Evolutionary conservation across 2,888 invertebrate species (phyloP).

Genomic region (Drosophila multiciliata): DNA sequence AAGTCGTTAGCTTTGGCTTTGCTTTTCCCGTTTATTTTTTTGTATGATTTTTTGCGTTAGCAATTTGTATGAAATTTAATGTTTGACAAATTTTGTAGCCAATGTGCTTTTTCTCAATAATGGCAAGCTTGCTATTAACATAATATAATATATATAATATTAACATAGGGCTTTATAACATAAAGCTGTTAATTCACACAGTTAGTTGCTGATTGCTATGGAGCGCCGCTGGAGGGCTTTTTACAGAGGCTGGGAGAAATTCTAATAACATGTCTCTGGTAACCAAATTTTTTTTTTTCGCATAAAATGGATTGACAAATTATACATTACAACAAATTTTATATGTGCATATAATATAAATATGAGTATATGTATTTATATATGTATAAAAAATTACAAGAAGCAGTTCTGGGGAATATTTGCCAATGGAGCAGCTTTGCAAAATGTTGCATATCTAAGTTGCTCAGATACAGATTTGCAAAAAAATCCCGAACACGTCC

Average conservation of each 20-base stretch:
- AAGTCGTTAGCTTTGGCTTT: slow-evolving; percentile 58
- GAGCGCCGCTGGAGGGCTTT: too few species aligned
- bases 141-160: neutral
- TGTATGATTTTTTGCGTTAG: slow-evolving; percentile 2
- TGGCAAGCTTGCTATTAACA: slow-evolving; percentile 25
- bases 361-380: too few species aligned
- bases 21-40: slow-evolving; percentile 18
- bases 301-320: too few species aligned
- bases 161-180: slow-evolving; percentile 17
- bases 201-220: slow-evolving; percentile 36
- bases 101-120: neutral
- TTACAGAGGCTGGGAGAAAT: neutral
- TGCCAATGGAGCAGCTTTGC: too few species aligned
- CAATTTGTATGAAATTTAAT: slow-evolving; percentile 18
- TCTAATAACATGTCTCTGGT: too few species aligned
- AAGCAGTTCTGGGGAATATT: too few species aligned
- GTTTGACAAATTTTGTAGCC: slow-evolving; percentile 20
- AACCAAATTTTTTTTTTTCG: too few species aligned
- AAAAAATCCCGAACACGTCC: slow-evolving; percentile 16
- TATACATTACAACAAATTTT: too few species aligned
- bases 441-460: slow-evolving; percentile 10
- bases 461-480: slow-evolving; percentile 12
- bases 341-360: too few species aligned
- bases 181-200: neutral
- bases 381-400: too few species aligned